Percentiles rank a stretch among this genome's conserved stretches.
Conservation (phyloP, 2,888 invertebrate genomes). For the Scaptomyza parva region DNA sequence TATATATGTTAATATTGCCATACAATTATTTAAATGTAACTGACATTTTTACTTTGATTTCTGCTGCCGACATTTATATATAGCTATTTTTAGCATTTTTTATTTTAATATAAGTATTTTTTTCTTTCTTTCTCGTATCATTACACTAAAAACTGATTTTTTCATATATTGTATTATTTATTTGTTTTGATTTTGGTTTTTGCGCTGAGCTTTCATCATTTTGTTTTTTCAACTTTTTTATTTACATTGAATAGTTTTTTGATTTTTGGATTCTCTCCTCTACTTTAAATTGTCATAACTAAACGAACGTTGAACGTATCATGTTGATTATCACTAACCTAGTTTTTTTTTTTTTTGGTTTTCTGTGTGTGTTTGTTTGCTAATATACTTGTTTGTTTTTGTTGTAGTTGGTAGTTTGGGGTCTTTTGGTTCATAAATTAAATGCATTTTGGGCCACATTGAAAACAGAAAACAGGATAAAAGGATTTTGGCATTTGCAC, state of each 20-base stretch:
- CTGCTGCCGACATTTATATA: conserved; percentile 43
- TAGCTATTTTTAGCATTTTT: conserved; percentile 17
- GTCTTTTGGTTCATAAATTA: conserved; percentile 54
- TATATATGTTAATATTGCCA: conserved; percentile 18
- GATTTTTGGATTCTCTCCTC: conserved; percentile 8
- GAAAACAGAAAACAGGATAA: conserved; percentile 41
- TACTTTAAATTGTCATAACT: conserved; percentile 68
- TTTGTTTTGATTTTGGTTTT: conserved; percentile 14
- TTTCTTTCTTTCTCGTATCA: conserved; percentile 20
- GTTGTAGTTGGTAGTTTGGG: conserved; percentile 20
- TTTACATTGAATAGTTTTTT: conserved; percentile 64
- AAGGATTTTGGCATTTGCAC: conserved; percentile 33
- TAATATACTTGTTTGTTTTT: no score
- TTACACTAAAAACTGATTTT: conserved; percentile 47
- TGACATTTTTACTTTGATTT: conserved; percentile 51
- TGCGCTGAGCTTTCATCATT: conserved; percentile 31
- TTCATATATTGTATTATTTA: conserved; percentile 1
- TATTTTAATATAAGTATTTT: conserved; percentile 9
- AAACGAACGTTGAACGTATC: conserved; percentile 77
- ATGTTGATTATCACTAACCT: conserved; percentile 76
- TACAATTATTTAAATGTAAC: conserved; percentile 16
- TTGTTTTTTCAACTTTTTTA: conserved; percentile 51
- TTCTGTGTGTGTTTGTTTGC: conserved; percentile 1
- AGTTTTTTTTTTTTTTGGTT: conserved; percentile 35
- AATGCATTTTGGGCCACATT: conserved; percentile 69